phyloP scores from a whole-genome alignment of 2,113 vertebrate genomes.

The Clupea harengus region DNA sequence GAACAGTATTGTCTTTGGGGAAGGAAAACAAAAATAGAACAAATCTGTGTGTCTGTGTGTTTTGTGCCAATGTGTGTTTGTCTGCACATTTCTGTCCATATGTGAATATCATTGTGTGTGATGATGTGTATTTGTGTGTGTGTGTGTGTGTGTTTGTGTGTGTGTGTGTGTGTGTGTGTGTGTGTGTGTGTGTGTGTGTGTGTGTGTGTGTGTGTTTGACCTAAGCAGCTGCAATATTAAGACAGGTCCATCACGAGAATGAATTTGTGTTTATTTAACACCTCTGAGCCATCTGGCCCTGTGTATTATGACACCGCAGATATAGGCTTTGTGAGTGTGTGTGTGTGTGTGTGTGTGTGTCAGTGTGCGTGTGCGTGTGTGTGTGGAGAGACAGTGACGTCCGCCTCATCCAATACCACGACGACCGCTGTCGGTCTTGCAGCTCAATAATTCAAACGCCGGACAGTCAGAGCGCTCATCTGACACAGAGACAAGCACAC shows the following conservation, averaged over 20 bases:
- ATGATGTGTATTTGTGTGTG: background rate
- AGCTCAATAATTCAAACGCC: constrained; percentile 58
- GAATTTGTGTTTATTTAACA: constrained; percentile 68
- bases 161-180: constrained; percentile 11
- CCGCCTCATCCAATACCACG: constrained; percentile 52
- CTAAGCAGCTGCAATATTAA: constrained; percentile 52
- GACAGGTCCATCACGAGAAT: constrained; percentile 58
- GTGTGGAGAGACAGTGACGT: constrained; percentile 41
- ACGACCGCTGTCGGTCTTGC: background rate
- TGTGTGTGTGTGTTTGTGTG: background rate
- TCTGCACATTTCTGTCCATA: too few species aligned
- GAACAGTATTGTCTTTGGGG: too few species aligned
- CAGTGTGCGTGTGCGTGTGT: constrained; percentile 14
- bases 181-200: background rate
- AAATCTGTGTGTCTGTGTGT: background rate
- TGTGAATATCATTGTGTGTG: too few species aligned
- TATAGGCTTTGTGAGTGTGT: constrained; percentile 31
- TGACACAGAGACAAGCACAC: background rate
- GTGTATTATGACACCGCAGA: constrained; percentile 58
- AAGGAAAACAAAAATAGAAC: too few species aligned
- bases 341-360: background rate
- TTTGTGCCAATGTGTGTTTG: background rate
- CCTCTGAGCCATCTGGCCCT: constrained; percentile 65
- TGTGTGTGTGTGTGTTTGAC: background rate
- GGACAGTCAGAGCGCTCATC: background rate